Evolutionary conservation across 2,113 vertebrate genomes (phyloP), one percentile per base, ranked within the genome.

Genomic region (Myxocyprinus asiaticus): DNA sequence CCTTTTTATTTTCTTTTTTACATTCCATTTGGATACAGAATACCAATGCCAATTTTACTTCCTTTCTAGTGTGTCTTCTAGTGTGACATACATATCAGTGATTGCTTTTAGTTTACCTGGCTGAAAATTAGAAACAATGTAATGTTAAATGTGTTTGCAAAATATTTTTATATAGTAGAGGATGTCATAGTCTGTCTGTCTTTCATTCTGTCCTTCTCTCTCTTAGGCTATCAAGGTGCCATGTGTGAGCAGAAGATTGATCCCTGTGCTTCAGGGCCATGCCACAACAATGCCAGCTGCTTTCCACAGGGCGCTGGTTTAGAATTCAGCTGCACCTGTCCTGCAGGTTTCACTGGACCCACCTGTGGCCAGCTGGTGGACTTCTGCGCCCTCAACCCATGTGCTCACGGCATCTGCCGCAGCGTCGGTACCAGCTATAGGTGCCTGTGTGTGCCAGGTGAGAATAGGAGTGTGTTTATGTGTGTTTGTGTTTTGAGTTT

Each of bases 341-440:
- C 94, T 5, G 86, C 94, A 0, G 96, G 96, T n/a, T 99, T 96
- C 88, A 98, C 96, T 0, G 98, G 98, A 9, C 92, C 94, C 0
- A 93, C 94, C 0, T 99, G 98, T 6, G 90, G 93, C 59, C 95
- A 98, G 91, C 93, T 97, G 4, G 95, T 97, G 42, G 96, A 99
- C 87, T 99, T 99, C 94, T 99, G 98, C 8, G 95, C 96, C 10
- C 94, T 99, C 73, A 98, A 95, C 78, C 97, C 98, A 0, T 99
- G 98, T 1, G 96, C 97, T 4, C 98, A 99, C 0, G 98, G 98
- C 55, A 94, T 95, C 42, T 99, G 98, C 82, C 96, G 95, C 89
- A 97, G 96, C 1, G 91, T 96, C 85, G 96, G 96, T 55, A 98
- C 96, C 84, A 98, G 97, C 90, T 99, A 98, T 87, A 97, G 97